phyloP scores from a whole-genome alignment of 1,140 invertebrate genomes.

The Mizuhopecten yessoensis region DNA sequence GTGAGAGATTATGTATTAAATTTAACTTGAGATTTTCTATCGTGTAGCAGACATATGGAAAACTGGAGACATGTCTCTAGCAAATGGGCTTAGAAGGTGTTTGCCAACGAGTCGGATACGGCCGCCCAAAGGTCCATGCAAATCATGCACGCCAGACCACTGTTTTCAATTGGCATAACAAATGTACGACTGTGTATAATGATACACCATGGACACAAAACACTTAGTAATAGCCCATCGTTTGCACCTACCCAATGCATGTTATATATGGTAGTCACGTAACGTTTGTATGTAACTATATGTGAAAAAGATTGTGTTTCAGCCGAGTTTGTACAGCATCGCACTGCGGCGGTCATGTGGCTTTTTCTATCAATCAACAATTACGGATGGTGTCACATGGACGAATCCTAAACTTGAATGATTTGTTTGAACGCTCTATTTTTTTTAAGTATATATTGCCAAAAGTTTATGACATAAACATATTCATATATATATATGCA shows the following conservation, averaged over 20 bases:
- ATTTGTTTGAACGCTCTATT: too few relatives aligned
- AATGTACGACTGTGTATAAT: background rate
- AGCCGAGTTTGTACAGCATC: background rate
- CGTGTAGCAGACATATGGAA: too few relatives aligned
- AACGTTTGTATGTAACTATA: background rate
- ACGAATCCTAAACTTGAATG: too few relatives aligned
- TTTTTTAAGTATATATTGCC: too few relatives aligned
- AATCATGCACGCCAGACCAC: background rate
- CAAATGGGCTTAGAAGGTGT: background rate
- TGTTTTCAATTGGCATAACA: background rate
- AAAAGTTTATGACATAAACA: too few relatives aligned
- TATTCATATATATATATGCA: too few relatives aligned
- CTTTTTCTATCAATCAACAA: too few relatives aligned
- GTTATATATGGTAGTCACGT: too few relatives aligned
- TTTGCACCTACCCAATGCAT: background rate
- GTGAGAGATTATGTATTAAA: too few relatives aligned
- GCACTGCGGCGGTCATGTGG: background rate
- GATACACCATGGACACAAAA: background rate
- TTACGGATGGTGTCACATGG: too few relatives aligned
- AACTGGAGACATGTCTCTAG: background rate
- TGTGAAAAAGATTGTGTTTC: too few relatives aligned
- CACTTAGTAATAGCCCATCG: background rate
- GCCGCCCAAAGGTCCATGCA: background rate
- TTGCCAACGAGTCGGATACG: background rate
- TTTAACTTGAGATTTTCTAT: too few relatives aligned